phyloP scores from a whole-genome alignment of 2,888 invertebrate genomes.

The Acleris sparsana region DNA sequence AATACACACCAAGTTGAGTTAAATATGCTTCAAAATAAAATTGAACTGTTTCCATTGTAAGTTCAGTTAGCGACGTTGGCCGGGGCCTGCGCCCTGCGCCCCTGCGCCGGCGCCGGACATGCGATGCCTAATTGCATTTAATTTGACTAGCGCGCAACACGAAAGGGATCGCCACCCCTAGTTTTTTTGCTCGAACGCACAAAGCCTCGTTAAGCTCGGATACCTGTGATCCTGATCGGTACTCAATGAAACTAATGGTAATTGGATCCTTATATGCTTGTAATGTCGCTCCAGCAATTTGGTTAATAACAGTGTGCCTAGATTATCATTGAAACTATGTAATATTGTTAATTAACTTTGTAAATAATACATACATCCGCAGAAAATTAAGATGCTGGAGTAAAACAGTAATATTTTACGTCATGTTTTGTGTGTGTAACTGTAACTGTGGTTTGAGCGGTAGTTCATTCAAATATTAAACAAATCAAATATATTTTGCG shows the following conservation, averaged over 20 bases:
- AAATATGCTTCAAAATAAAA: background rate
- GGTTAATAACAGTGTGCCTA: too few relatives aligned
- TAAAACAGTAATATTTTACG: too few relatives aligned
- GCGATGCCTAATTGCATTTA: slow-evolving; percentile 61
- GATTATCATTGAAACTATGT: too few relatives aligned
- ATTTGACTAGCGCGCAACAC: slow-evolving; percentile 58
- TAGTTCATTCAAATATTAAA: too few relatives aligned
- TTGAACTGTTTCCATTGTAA: background rate
- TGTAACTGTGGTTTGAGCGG: too few relatives aligned
- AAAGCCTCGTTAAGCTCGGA: slow-evolving; percentile 43
- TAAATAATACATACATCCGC: too few relatives aligned
- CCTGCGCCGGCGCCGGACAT: slow-evolving; percentile 42
- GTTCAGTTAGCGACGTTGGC: background rate
- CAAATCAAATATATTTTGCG: too few relatives aligned
- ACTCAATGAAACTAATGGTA: slow-evolving; percentile 29
- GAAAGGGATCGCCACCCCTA: slow-evolving; percentile 48
- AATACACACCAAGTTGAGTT: background rate
- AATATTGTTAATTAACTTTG: too few relatives aligned
- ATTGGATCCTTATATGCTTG: slow-evolving; percentile 12
- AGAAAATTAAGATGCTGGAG: too few relatives aligned
- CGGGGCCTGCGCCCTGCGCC: slow-evolving; percentile 32
- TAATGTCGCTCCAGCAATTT: background rate
- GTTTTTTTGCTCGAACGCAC: slow-evolving; percentile 43
- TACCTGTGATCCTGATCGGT: slow-evolving; percentile 34
- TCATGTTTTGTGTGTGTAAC: too few relatives aligned